A percentile compares a stretch with the other conserved stretches of the same genome.
These are phyloP conservation scores for Aramus guarauna DNA, from an alignment of 2,113 vertebrate species.

Conservation along the genomic window DNA sequence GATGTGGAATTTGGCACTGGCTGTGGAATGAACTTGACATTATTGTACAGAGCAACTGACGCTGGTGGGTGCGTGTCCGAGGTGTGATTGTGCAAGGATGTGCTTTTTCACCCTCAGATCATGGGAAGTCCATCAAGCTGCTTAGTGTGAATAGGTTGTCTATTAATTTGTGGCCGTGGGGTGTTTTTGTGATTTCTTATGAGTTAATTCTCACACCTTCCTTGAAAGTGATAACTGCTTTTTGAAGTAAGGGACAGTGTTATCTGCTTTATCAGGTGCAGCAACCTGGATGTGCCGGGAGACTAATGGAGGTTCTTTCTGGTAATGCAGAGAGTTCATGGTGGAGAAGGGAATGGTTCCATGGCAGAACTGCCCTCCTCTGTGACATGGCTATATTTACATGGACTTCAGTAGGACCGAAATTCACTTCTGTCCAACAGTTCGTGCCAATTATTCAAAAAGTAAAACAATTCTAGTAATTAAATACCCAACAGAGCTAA, in stretches of 20 bases:
- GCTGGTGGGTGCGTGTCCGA: accelerated
- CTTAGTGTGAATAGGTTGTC: not conserved
- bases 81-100: not conserved
- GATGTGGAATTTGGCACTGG: not conserved
- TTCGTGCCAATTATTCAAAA: not conserved
- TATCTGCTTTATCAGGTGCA: not conserved
- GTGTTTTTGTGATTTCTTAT: not conserved
- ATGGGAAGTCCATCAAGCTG: not conserved
- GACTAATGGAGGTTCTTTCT: not conserved
- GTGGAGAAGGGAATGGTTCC: not conserved
- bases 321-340: not conserved
- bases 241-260: not conserved
- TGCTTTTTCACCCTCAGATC: not conserved
- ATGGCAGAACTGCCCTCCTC: not conserved
- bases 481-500: not conserved
- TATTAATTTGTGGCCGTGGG: not conserved
- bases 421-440: not conserved
- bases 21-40: not conserved
- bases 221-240: not conserved
- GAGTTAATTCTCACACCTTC: not conserved
- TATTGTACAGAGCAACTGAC: not conserved
- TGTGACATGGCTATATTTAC: accelerated
- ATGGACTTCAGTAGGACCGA: not conserved
- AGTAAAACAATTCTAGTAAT: not conserved
- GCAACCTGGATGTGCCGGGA: not conserved